phyloP scores from a whole-genome alignment of 1,140 invertebrate species.

The Parapsyche elsis region DNA sequence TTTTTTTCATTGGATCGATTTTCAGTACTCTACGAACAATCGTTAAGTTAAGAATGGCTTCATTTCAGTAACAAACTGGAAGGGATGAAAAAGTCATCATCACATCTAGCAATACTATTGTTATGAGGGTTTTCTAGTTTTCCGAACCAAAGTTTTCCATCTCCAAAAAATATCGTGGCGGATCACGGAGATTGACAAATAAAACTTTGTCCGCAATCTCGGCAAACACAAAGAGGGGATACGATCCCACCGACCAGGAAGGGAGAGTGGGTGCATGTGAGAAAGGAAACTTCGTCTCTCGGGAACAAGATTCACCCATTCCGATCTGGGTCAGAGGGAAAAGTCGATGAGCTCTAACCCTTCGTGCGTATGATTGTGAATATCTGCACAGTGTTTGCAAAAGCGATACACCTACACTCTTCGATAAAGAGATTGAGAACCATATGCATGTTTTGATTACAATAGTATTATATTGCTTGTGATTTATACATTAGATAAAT shows the following conservation, averaged over 20 bases:
- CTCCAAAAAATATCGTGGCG: background rate
- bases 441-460: too few relatives aligned
- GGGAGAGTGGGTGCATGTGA: conserved; percentile 31
- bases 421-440: too few relatives aligned
- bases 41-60: too few relatives aligned
- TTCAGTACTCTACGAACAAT: too few relatives aligned
- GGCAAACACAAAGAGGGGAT: conserved; percentile 5
- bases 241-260: background rate
- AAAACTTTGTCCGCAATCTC: conserved; percentile 30
- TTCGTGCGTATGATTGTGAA: background rate
- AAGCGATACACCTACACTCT: too few relatives aligned
- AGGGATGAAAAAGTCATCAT: background rate
- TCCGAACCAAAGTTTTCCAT: background rate
- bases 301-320: conserved; percentile 23
- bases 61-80: background rate
- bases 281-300: background rate
- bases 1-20: too few relatives aligned
- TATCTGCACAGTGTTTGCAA: too few relatives aligned
- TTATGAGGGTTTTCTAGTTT: background rate
- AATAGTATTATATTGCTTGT: too few relatives aligned
- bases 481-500: too few relatives aligned
- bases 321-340: conserved; percentile 48
- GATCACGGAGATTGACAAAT: conserved; percentile 12
- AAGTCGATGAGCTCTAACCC: conserved; percentile 35
- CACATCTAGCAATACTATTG: background rate